Conservation (phyloP, 2,797 vertebrate genomes). For the Helarctos malayanus region DNA sequence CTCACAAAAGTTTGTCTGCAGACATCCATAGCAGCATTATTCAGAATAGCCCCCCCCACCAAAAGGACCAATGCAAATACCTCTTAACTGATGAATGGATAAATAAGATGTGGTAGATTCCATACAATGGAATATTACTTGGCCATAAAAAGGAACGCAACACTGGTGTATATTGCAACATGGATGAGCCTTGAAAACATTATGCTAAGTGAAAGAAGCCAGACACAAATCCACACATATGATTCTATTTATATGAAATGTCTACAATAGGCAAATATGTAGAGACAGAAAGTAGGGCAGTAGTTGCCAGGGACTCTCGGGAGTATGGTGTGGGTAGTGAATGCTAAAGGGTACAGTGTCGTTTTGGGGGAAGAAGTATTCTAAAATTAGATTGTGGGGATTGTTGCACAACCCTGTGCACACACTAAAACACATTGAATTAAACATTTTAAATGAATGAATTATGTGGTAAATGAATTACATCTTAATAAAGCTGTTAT, state of each 20-base stretch:
- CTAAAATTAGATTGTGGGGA: background rate
- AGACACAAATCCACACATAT: background rate
- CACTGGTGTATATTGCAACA: background rate
- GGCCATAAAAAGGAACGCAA: background rate
- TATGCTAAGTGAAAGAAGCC: background rate
- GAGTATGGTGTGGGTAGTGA: background rate
- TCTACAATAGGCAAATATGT: background rate
- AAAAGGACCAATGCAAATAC: background rate
- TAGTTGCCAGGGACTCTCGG: background rate
- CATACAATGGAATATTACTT: background rate
- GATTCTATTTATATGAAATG: background rate
- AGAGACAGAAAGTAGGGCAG: background rate
- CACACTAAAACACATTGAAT: too few species aligned
- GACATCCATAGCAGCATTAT: background rate
- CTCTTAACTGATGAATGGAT: background rate
- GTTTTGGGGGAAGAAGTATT: background rate
- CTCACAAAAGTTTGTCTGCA: background rate
- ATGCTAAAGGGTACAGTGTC: background rate
- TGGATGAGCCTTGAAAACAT: background rate
- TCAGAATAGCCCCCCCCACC: background rate
- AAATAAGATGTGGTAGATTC: background rate
- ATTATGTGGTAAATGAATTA: background rate
- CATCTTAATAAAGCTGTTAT: background rate
- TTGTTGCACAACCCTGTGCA: background rate
- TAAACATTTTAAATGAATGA: background rate